Evolutionary conservation across 2,797 vertebrate genomes (phyloP).

Genomic region (Arrhamphus sclerolepis): DNA sequence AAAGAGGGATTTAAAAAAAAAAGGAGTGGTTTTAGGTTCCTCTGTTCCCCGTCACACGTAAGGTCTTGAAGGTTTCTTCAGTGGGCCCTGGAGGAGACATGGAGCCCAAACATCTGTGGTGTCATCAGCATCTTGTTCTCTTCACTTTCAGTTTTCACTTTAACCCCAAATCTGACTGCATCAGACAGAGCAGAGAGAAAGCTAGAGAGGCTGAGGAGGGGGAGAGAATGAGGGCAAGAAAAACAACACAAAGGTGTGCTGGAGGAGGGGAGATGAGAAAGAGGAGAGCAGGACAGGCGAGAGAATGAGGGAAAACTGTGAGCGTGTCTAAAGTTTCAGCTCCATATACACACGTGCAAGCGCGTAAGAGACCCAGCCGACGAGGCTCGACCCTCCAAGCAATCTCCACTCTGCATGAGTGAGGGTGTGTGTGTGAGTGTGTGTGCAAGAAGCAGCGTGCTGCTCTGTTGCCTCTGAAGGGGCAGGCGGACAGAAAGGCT

Average conservation of each 20-base stretch:
- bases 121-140: slow-evolving; percentile 70
- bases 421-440: slow-evolving; percentile 60
- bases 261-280: slow-evolving; percentile 51
- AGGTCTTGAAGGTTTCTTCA: slow-evolving; percentile 60
- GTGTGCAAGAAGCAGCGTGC: slow-evolving; percentile 58
- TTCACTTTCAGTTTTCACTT: slow-evolving; percentile 42
- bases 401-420: slow-evolving; percentile 58
- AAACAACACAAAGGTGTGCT: slow-evolving; percentile 76
- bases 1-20: slow-evolving; percentile 18
- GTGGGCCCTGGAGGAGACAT: slow-evolving; percentile 64
- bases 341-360: slow-evolving; percentile 33
- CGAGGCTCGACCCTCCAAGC: slow-evolving; percentile 56
- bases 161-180: slow-evolving; percentile 34
- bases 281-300: slow-evolving; percentile 43
- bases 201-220: slow-evolving; percentile 56
- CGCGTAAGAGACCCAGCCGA: slow-evolving; percentile 63
- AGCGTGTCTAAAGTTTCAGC: slow-evolving; percentile 54
- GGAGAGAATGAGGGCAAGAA: slow-evolving; percentile 58
- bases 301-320: slow-evolving; percentile 33
- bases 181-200: slow-evolving; percentile 47
- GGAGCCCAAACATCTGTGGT: slow-evolving; percentile 70
- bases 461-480: slow-evolving; percentile 71
- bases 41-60: slow-evolving; percentile 41
- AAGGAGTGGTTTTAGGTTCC: slow-evolving; percentile 17
- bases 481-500: slow-evolving; percentile 69